Evolutionary conservation across 35 echinoderm and acorn worm genomes (phyloP).

Genomic region (Anneissia japonica): DNA sequence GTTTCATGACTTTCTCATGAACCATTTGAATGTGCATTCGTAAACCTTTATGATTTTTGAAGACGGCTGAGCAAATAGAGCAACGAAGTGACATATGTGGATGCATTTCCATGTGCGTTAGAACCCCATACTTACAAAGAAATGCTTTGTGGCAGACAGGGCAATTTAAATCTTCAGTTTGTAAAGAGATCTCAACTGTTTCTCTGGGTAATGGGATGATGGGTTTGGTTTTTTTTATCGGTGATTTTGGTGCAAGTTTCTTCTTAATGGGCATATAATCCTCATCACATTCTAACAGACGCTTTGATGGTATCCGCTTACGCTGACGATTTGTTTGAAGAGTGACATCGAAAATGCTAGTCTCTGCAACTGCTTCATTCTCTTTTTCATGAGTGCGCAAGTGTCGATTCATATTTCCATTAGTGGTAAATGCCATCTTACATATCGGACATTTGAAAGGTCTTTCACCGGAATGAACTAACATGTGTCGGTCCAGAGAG

Average conservation of each 20-base stretch:
- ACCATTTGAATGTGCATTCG: conserved; percentile 92
- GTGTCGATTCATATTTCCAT: conserved; percentile 96
- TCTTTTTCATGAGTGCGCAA: conserved; percentile 87
- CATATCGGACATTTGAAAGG: conserved; percentile 88
- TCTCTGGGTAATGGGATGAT: background rate
- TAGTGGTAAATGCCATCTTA: conserved; percentile 88
- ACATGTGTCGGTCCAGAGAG: conserved; percentile 93
- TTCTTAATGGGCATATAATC: background rate
- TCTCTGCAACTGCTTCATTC: background rate
- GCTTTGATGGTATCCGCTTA: conserved; percentile 53
- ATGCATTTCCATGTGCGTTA: conserved; percentile 82
- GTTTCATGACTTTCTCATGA: conserved; percentile 53
- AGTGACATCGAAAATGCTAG: background rate
- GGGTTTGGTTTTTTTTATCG: background rate
- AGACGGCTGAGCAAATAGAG: conserved; percentile 54
- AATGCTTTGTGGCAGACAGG: conserved; percentile 85
- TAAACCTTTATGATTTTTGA: conserved; percentile 77
- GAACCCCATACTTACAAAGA: conserved; percentile 71
- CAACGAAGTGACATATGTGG: conserved; percentile 65
- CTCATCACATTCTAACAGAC: conserved; percentile 19
- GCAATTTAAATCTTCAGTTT: conserved; percentile 56
- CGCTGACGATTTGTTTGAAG: background rate
- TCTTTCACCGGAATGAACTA: conserved; percentile 93
- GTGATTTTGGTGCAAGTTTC: background rate
- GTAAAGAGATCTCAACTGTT: background rate